phyloP scores from a whole-genome alignment of 2,888 invertebrate species.

The Aelia acuminata region DNA sequence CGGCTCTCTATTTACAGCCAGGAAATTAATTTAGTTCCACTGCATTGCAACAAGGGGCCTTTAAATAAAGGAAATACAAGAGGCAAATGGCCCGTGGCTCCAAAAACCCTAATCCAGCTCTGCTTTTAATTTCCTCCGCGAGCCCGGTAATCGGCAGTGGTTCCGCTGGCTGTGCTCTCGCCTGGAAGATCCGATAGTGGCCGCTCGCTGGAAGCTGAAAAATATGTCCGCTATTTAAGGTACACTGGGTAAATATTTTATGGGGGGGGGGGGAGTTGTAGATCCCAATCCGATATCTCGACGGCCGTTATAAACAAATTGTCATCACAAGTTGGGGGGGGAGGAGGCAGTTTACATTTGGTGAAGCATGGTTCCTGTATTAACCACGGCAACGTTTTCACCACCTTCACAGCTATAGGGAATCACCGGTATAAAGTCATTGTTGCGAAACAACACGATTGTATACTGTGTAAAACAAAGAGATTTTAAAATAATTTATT shows the following conservation, averaged over 20 bases:
- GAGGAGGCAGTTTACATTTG: background rate
- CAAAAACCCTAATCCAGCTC: constrained; percentile 30
- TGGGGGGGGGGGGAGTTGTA: too few relatives aligned
- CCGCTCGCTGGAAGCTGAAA: background rate
- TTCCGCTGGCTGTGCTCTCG: constrained; percentile 7
- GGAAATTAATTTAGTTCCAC: constrained; percentile 61
- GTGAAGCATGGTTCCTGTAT: background rate
- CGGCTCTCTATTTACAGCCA: background rate
- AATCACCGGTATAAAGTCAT: too few relatives aligned
- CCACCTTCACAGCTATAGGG: background rate
- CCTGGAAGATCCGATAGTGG: constrained; percentile 48
- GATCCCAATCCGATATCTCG: background rate
- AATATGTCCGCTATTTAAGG: constrained; percentile 39
- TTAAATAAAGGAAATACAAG: constrained; percentile 59
- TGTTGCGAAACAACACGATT: too few relatives aligned
- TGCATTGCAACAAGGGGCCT: constrained; percentile 56
- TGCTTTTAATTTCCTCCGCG: constrained; percentile 57
- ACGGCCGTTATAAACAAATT: background rate
- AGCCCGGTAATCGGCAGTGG: background rate
- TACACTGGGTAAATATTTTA: background rate
- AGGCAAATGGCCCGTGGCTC: constrained; percentile 57
- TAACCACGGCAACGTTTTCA: background rate
- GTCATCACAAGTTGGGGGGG: background rate
- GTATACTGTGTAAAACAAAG: too few relatives aligned
- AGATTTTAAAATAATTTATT: too few relatives aligned